These are phyloP conservation scores for Brienomyrus brachyistius DNA, from an alignment of 2,113 vertebrate genomes.

Conservation along the genomic window DNA sequence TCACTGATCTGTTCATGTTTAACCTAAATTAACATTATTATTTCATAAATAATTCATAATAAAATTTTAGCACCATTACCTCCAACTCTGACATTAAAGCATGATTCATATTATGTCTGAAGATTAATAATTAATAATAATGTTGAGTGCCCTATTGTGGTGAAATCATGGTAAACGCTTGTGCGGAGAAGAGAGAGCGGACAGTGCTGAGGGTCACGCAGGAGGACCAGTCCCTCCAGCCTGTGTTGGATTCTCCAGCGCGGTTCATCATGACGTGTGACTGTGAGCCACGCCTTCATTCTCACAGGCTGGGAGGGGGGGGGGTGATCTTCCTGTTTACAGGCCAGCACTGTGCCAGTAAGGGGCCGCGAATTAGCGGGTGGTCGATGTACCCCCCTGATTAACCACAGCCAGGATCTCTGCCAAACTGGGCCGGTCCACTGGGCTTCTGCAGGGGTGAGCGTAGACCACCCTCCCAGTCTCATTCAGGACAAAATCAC, in stretches of 20 bases:
- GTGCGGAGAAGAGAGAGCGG: neutral
- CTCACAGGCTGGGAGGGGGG: constrained; percentile 26
- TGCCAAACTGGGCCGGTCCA: constrained; percentile 46
- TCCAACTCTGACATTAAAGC: neutral
- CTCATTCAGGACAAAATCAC: constrained; percentile 57
- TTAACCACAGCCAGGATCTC: constrained; percentile 38
- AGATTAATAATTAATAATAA: neutral
- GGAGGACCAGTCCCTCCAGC: constrained; percentile 27
- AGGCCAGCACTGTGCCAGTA: constrained; percentile 21
- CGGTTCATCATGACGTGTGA: constrained; percentile 45
- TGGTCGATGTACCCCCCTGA: neutral
- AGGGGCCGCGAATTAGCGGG: neutral
- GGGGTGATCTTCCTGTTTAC: constrained; percentile 30
- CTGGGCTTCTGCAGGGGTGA: constrained; percentile 47
- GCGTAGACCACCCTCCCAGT: constrained; percentile 47
- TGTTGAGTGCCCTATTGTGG: neutral
- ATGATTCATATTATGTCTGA: neutral
- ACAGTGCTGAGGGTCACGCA: constrained; percentile 18
- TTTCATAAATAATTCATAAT: neutral
- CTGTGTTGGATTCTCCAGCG: constrained; percentile 39
- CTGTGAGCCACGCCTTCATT: constrained; percentile 49
- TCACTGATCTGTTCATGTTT: neutral
- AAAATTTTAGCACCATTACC: neutral
- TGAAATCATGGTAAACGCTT: neutral
- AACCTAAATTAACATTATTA: neutral